A percentile compares a stretch with the other conserved stretches of the same genome.
phyloP scores from a whole-genome alignment of 1,140 invertebrate species.

The Panagrolaimus sp. region DNA sequence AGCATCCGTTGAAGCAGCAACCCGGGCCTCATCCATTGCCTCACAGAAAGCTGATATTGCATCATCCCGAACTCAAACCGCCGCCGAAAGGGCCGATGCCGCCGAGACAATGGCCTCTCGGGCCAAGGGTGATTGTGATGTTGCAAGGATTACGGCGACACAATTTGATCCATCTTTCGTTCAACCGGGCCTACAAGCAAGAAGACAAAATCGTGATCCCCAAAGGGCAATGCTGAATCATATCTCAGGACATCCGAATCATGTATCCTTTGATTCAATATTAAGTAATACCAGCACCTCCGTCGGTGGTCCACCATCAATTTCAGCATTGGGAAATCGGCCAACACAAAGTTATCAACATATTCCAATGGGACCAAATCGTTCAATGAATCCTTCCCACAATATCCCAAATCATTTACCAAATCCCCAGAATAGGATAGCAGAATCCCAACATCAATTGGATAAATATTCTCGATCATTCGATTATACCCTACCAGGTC shows the following conservation, averaged over 20 bases:
- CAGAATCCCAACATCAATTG: neutral
- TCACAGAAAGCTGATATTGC: constrained; percentile 97
- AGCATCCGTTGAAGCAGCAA: constrained; percentile 79
- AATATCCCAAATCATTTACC: neutral
- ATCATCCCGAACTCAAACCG: constrained; percentile 92
- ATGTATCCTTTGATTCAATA: constrained; percentile 45
- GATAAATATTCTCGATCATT: neutral
- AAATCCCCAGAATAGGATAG: neutral
- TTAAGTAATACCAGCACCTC: neutral
- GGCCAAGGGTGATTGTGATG: constrained; percentile 85
- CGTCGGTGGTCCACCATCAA: neutral
- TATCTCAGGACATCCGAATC: constrained; percentile 31
- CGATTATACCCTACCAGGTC: neutral
- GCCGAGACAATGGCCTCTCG: constrained; percentile 84
- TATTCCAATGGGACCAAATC: neutral
- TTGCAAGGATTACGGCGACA: constrained; percentile 82
- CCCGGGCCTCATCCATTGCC: constrained; percentile 93
- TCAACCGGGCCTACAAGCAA: constrained; percentile 32
- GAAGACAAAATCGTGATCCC: neutral
- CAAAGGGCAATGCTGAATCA: neutral
- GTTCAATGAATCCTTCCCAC: neutral
- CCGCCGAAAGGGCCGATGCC: constrained; percentile 87
- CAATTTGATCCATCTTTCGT: constrained; percentile 78
- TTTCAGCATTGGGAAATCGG: neutral
- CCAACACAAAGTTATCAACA: constrained; percentile 8